Conservation (phyloP, 2,797 vertebrate species). For the Clarias platycephalus region DNA sequence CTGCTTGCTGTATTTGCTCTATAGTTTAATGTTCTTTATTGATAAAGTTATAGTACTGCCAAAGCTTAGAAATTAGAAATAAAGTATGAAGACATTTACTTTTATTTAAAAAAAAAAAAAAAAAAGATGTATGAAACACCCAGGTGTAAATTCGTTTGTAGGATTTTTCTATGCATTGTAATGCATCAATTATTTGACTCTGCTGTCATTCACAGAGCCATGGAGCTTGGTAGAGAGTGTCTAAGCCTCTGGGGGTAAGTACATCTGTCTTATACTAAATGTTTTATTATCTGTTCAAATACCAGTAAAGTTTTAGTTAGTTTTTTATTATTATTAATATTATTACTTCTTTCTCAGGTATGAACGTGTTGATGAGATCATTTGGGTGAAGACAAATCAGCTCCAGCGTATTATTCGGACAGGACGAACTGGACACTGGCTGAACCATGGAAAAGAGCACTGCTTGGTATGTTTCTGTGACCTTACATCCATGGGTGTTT, state of each 20-base stretch:
- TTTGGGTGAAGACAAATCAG: conserved; percentile 96
- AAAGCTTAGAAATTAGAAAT: neutral
- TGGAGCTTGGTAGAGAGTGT: conserved; percentile 92
- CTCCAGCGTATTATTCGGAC: conserved; percentile 92
- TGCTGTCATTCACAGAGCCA: conserved; percentile 75
- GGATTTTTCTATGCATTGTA: neutral
- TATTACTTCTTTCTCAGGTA: conserved; percentile 71
- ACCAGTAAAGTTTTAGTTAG: neutral
- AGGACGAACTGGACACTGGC: conserved; percentile 89
- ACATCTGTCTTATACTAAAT: neutral
- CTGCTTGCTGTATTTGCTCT: neutral
- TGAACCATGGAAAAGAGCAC: conserved; percentile 94
- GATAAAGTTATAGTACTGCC: neutral
- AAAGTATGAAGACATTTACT: neutral
- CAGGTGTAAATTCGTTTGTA: neutral
- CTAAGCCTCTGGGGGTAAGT: conserved; percentile 92
- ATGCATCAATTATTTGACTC: neutral
- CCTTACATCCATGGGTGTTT: neutral
- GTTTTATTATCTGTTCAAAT: neutral
- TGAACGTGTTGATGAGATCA: conserved; percentile 90
- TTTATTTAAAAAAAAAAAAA: neutral
- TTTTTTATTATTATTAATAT: too few species aligned
- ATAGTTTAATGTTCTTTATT: neutral
- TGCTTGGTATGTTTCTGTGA: conserved; percentile 77
- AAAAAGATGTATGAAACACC: neutral